Percentiles rank a stretch among this genome's conserved stretches.
Conservation (phyloP, 2,888 invertebrate genomes). For the Chrysopilus asiliformis region DNA sequence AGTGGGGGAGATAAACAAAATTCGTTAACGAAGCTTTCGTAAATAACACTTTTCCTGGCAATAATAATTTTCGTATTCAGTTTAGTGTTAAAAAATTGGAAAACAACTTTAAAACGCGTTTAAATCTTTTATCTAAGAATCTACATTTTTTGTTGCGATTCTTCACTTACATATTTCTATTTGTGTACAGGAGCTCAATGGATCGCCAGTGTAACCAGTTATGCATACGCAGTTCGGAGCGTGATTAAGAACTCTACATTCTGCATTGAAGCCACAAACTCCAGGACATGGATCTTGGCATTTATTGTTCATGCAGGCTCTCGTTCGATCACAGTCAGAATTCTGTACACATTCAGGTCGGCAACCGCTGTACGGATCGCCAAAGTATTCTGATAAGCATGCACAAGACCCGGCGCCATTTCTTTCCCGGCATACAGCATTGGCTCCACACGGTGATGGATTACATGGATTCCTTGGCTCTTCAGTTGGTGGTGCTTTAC, state of each 20-base stretch:
- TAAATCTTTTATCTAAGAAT: not conserved
- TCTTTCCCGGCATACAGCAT: slow-evolving; percentile 61
- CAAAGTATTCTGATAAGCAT: slow-evolving; percentile 59
- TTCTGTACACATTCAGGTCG: slow-evolving; percentile 71
- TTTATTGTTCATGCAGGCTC: slow-evolving; percentile 64
- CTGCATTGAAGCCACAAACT: slow-evolving; percentile 62
- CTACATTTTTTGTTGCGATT: not conserved
- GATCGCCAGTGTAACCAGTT: slow-evolving; percentile 57
- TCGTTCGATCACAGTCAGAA: slow-evolving; percentile 55
- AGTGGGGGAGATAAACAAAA: no score
- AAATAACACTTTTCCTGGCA: no score
- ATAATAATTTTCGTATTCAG: not conserved
- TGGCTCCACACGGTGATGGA: slow-evolving; percentile 67
- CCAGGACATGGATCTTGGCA: slow-evolving; percentile 68
- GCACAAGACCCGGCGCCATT: slow-evolving; percentile 64
- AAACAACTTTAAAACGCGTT: no score
- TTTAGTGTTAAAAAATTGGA: no score
- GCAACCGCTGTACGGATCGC: slow-evolving; percentile 66
- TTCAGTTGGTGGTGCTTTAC: slow-evolving; percentile 35
- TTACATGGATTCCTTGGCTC: slow-evolving; percentile 57
- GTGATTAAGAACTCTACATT: slow-evolving; percentile 61
- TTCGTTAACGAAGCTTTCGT: no score
- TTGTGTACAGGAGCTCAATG: slow-evolving; percentile 47
- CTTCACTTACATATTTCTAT: slow-evolving; percentile 23
- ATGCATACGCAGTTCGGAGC: slow-evolving; percentile 64